These are phyloP conservation scores for Thamnophis elegans DNA, from an alignment of 2,797 vertebrate genomes.

Conservation along the genomic window DNA sequence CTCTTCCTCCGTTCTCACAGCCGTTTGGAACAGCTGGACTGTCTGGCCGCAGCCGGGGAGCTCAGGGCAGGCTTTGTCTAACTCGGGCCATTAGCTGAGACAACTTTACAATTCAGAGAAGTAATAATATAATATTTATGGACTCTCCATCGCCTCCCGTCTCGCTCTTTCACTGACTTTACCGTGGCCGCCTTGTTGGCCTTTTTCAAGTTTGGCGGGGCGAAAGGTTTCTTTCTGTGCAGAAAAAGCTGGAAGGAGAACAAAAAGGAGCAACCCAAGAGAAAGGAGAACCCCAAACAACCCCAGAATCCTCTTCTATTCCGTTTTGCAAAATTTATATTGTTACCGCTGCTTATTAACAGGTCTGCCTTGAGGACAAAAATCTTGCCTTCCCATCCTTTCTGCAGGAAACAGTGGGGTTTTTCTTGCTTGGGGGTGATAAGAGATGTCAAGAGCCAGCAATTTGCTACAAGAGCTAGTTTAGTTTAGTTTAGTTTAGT, in stretches of 20 bases:
- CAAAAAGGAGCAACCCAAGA: neutral
- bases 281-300: neutral
- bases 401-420: neutral
- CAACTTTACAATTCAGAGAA: constrained; percentile 27
- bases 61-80: constrained; percentile 61
- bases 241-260: neutral
- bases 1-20: constrained; percentile 63
- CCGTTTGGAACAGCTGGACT: constrained; percentile 75
- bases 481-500: no score
- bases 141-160: neutral
- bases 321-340: neutral
- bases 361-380: neutral
- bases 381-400: neutral
- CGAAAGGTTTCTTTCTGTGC: neutral
- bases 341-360: neutral
- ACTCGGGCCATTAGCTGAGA: constrained; percentile 62
- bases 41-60: constrained; percentile 73
- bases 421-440: neutral
- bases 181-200: neutral
- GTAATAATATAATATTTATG: constrained; percentile 59
- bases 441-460: neutral
- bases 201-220: neutral
- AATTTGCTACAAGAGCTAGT: neutral
- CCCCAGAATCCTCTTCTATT: neutral
- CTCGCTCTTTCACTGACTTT: neutral